A percentile compares a stretch with the other conserved stretches of the same genome.
Evolutionary conservation across 2,888 invertebrate genomes (phyloP).

Genomic region (Sthenelais limicola): DNA sequence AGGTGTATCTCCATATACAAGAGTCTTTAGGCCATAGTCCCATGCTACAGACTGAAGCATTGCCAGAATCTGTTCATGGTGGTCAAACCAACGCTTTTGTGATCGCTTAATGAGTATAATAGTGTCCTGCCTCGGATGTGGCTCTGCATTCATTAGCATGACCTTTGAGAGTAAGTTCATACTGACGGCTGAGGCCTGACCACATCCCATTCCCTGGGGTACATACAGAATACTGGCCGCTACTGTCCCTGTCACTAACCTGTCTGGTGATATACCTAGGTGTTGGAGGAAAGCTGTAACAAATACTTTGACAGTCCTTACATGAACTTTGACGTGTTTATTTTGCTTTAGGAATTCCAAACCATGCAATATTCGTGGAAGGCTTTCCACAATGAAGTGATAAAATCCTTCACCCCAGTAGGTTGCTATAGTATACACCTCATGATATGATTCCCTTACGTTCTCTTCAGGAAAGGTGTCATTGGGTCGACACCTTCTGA

Average conservation of each 20-base stretch:
- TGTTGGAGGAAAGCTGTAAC: too few relatives aligned
- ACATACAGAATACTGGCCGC: background rate
- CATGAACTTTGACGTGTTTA: too few relatives aligned
- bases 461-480: too few relatives aligned
- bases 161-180: background rate
- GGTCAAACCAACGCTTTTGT: constrained; percentile 4
- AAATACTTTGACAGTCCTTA: too few relatives aligned
- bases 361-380: too few relatives aligned
- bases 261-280: constrained; percentile 10
- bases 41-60: background rate
- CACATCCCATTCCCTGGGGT: constrained; percentile 23
- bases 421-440: too few relatives aligned
- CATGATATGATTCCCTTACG: too few relatives aligned
- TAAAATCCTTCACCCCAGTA: too few relatives aligned
- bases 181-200: background rate
- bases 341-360: too few relatives aligned
- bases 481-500: too few relatives aligned
- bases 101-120: constrained; percentile 28
- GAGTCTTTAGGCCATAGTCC: background rate
- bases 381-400: too few relatives aligned
- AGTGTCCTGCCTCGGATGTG: background rate
- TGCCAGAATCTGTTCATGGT: background rate
- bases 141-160: background rate
- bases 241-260: background rate
- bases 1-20: background rate